Conservation (phyloP, 1,140 invertebrate species). For the Ditylenchus dipsaci region DNA sequence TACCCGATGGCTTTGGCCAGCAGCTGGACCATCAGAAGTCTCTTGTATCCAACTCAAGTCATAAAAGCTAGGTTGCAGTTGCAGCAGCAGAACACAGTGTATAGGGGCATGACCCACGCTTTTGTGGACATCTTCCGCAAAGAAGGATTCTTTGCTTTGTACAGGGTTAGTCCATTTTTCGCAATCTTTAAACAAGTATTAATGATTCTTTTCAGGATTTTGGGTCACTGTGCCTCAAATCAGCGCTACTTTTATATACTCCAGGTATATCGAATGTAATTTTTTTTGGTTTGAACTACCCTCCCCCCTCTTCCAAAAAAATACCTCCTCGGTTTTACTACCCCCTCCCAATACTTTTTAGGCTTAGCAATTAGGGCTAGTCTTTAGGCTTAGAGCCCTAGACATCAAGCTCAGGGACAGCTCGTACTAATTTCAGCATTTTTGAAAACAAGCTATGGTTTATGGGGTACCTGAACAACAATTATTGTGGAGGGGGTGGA, state of each 20-base stretch:
- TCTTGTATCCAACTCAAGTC: constrained; percentile 87
- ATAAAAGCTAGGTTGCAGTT: constrained; percentile 89
- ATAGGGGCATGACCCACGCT: constrained; percentile 77
- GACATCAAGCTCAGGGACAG: no score
- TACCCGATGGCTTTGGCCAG: constrained; percentile 83
- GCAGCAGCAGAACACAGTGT: constrained; percentile 59
- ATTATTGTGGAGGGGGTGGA: no score
- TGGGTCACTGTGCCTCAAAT: constrained; percentile 58
- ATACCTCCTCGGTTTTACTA: no score
- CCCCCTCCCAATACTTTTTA: no score
- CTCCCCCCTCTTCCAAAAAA: no score
- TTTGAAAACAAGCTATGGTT: no score
- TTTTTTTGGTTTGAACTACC: no score
- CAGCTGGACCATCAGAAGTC: constrained; percentile 78
- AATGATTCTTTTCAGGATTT: constrained; percentile 46
- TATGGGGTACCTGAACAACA: no score
- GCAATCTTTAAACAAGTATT: not conserved
- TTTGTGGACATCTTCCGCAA: constrained; percentile 77
- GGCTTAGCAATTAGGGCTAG: no score
- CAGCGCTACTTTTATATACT: constrained; percentile 68
- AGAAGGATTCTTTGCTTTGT: constrained; percentile 83
- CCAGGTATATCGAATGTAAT: no score
- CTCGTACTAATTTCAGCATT: no score
- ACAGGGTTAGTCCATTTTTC: constrained; percentile 65
- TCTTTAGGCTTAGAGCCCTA: no score